Base-by-base conservation (phyloP, 2,888 invertebrate species). In the Perdita meconis region DNA sequence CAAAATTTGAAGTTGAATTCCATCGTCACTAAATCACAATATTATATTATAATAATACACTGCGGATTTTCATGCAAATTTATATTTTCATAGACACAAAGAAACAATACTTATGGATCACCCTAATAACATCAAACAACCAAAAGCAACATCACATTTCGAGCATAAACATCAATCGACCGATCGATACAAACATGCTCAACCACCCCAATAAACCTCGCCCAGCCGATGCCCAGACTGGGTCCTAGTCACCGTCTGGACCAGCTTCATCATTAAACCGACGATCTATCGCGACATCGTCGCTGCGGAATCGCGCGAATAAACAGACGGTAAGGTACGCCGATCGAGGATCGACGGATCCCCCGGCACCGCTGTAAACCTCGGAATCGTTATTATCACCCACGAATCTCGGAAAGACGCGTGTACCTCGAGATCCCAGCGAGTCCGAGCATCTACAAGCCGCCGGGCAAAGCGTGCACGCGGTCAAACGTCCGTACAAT, bases 321-420 rank as follows among this genome's bases (percentile, higher is more conserved):
- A 79, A 78, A 78, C 12, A 63, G 26, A n/a, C 42, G 55, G 36
- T 44, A 53, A 64, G 26, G 55, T 60, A 67, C 65, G 22, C 44
- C 61, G 59, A 47, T 64, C 65, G 55, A 12, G 16, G 59, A 50
- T 50, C 50, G 55, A 66, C 57, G 60, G 57, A 70, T 71, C 30
- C 55, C 26, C 26, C 6, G 36, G 42, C 44, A 13, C n/a, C 12
- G 55, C 26, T 50, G 56, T 75, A 76, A 78, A 83, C 73, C 51
- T 56, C 30, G 44, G 63, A 73, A 77, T 83, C 74, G 82, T 82
- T 80, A 83, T 74, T 74, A 66, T 83, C 83, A 82, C 72, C 84
- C 82, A 84, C 81, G 83, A 79, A 81, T 76, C 71, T 73, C 63
- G 24, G 57, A 53, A 42, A 22, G 34, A 64, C 72, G 34, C 53